Percentiles rank a stretch among this genome's conserved stretches.
Evolutionary conservation across 2,888 invertebrate genomes (phyloP).

Genomic region (Helicoverpa assulta): DNA sequence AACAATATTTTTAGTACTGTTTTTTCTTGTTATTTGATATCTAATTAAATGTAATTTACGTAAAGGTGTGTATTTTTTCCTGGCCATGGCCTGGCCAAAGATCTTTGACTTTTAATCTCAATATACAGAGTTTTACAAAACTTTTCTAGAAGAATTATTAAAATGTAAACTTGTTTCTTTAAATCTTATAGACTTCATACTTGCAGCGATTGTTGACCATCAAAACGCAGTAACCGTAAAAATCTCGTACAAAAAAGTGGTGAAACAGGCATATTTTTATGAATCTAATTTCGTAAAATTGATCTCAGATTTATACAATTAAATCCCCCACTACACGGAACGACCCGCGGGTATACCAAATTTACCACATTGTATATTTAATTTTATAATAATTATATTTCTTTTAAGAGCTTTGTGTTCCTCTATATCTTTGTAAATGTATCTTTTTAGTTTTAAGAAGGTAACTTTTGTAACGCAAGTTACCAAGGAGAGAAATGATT

Average conservation of each 20-base stretch:
- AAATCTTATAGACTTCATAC: neutral
- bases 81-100: too few species aligned
- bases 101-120: too few species aligned
- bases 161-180: neutral
- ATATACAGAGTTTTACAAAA: neutral
- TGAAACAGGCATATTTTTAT: slow-evolving; percentile 63
- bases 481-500: slow-evolving; percentile 58
- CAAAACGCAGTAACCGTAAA: slow-evolving; percentile 37
- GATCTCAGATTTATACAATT: slow-evolving; percentile 81
- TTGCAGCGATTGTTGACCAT: neutral
- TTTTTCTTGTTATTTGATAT: slow-evolving; percentile 19
- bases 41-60: slow-evolving; percentile 1
- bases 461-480: slow-evolving; percentile 59
- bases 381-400: slow-evolving; percentile 65
- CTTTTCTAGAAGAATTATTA: too few species aligned
- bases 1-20: slow-evolving; percentile 18
- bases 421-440: slow-evolving; percentile 82
- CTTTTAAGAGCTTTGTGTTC: slow-evolving; percentile 86
- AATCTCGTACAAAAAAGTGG: slow-evolving; percentile 40
- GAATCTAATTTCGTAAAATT: slow-evolving; percentile 79
- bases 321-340: slow-evolving; percentile 72
- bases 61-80: too few species aligned
- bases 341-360: slow-evolving; percentile 85
- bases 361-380: slow-evolving; percentile 84
- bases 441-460: slow-evolving; percentile 61